Evolutionary conservation across 2,888 invertebrate genomes (phyloP).

Genomic region (Melanostoma mellinum): DNA sequence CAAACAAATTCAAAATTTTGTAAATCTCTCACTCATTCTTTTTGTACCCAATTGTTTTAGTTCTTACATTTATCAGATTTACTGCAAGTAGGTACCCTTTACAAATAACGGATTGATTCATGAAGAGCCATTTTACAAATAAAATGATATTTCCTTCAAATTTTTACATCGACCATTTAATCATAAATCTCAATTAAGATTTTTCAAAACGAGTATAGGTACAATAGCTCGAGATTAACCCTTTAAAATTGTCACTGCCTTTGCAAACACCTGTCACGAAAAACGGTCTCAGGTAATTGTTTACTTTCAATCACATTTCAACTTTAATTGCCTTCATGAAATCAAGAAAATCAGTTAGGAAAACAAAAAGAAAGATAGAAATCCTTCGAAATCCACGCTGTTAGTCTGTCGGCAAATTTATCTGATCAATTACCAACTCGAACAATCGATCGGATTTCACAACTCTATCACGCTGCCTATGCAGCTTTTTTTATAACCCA

Average conservation of each 20-base stretch:
- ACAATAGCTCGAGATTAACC: not conserved
- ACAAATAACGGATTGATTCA: too few relatives aligned
- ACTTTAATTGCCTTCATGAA: conserved; percentile 70
- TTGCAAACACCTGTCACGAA: conserved; percentile 65
- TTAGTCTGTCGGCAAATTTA: conserved; percentile 53
- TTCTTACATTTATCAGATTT: too few relatives aligned
- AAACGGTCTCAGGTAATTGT: conserved; percentile 52
- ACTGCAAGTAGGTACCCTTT: too few relatives aligned
- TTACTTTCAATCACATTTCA: conserved; percentile 68
- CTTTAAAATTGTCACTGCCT: conserved; percentile 50
- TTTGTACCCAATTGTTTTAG: too few relatives aligned
- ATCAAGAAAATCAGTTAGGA: conserved; percentile 54
- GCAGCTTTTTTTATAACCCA: conserved; percentile 60
- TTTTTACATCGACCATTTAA: too few relatives aligned
- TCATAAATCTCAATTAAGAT: too few relatives aligned
- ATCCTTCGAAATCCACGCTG: conserved; percentile 51
- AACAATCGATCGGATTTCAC: conserved; percentile 73
- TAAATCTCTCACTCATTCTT: too few relatives aligned
- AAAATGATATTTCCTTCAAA: too few relatives aligned
- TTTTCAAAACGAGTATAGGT: too few relatives aligned
- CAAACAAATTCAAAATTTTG: too few relatives aligned
- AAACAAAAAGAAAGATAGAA: conserved; percentile 10
- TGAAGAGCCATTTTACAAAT: too few relatives aligned
- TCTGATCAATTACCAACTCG: conserved; percentile 72
- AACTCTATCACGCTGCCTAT: conserved; percentile 67